Conservation (phyloP, 53 echinoderm and acorn worm species). For the Antedon mediterranea region DNA sequence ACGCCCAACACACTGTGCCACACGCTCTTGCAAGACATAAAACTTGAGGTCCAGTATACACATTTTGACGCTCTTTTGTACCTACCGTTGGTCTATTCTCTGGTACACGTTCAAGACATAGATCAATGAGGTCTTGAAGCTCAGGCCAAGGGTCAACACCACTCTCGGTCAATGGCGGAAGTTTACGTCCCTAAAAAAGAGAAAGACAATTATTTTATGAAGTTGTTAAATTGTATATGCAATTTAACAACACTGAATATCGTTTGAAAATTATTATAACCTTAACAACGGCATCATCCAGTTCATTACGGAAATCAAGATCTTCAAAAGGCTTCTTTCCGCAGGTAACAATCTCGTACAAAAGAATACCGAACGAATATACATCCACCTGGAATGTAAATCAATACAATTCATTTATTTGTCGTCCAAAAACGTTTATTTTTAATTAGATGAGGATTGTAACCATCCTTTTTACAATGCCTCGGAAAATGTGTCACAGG, state of each 20-base stretch:
- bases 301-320: constrained; percentile 79
- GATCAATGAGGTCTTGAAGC: constrained; percentile 80
- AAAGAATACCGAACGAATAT: constrained; percentile 84
- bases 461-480: too few relatives aligned
- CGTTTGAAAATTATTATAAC: constrained; percentile 17
- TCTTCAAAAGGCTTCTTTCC: constrained; percentile 88
- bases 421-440: too few relatives aligned
- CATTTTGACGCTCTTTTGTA: not conserved
- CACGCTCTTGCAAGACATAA: too few relatives aligned
- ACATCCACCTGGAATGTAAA: constrained; percentile 55
- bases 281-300: constrained; percentile 95
- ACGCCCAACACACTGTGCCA: too few relatives aligned
- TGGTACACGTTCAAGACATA: constrained; percentile 70
- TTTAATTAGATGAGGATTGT: too few relatives aligned
- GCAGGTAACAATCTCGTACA: constrained; percentile 86
- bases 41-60: too few relatives aligned
- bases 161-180: constrained; percentile 51
- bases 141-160: constrained; percentile 82
- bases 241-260: too few relatives aligned
- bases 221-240: too few relatives aligned
- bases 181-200: constrained; percentile 47
- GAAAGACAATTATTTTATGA: too few relatives aligned
- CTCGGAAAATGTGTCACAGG: too few relatives aligned
- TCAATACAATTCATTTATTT: not conserved
- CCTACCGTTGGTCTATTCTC: constrained; percentile 72